Evolutionary conservation across 2,888 invertebrate genomes (phyloP).

Genomic region (Suillia variegata): DNA sequence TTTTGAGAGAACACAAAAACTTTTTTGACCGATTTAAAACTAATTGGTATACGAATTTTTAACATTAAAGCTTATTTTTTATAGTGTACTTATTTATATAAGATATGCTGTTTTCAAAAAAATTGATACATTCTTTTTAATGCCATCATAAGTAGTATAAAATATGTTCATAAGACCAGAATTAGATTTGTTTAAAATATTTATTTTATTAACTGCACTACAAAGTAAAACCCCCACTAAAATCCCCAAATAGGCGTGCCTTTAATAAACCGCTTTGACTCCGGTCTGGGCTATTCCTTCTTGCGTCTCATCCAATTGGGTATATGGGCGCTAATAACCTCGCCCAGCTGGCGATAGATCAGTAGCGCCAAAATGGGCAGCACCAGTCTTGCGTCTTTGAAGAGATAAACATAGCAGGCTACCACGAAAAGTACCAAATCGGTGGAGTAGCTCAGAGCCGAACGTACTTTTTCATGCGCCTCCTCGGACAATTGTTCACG

Average conservation of each 20-base stretch:
- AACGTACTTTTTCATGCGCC: conserved; percentile 72
- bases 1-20: neutral
- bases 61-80: too few species aligned
- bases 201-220: too few species aligned
- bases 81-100: too few species aligned
- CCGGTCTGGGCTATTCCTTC: conserved; percentile 37
- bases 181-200: too few species aligned
- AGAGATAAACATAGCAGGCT: conserved; percentile 82
- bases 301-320: conserved; percentile 66
- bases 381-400: conserved; percentile 79
- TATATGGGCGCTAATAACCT: conserved; percentile 67
- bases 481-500: conserved; percentile 64
- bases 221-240: neutral
- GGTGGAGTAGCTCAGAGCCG: conserved; percentile 73
- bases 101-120: too few species aligned
- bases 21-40: neutral
- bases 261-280: too few species aligned
- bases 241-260: too few species aligned
- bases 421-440: conserved; percentile 76
- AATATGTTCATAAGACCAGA: too few species aligned
- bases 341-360: conserved; percentile 77
- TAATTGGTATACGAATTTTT: neutral
- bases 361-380: conserved; percentile 78
- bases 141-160: too few species aligned
- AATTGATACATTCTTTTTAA: too few species aligned